These are phyloP conservation scores for Perizoma flavofasciatum DNA, from an alignment of 2,888 invertebrate genomes.

Conservation along the genomic window DNA sequence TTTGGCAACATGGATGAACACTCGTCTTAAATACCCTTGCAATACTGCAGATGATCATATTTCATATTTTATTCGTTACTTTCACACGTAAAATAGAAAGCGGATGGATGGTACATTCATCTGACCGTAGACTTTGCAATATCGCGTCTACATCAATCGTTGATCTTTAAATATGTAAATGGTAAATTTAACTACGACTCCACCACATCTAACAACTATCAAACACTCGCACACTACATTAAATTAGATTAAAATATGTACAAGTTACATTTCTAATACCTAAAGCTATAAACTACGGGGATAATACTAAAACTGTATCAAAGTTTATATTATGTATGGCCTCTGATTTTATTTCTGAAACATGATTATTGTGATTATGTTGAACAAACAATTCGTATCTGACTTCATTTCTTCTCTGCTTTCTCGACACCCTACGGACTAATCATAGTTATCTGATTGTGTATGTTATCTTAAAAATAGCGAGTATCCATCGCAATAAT, in stretches of 20 bases:
- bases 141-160: conserved; percentile 31
- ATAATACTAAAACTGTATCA: conserved; percentile 60
- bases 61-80: conserved; percentile 33
- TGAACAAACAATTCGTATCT: conserved; percentile 40
- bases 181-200: conserved; percentile 66
- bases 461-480: conserved; percentile 32
- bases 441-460: conserved; percentile 39
- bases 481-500: conserved; percentile 48
- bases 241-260: conserved; percentile 80
- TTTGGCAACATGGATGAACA: conserved; percentile 82
- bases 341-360: conserved; percentile 49
- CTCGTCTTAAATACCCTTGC: conserved; percentile 58
- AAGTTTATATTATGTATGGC: conserved; percentile 59
- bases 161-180: conserved; percentile 56
- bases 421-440: conserved; percentile 41
- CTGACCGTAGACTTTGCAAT: conserved; percentile 7
- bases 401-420: conserved; percentile 29
- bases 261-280: conserved; percentile 72
- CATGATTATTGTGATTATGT: conserved; percentile 44
- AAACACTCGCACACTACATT: conserved; percentile 82
- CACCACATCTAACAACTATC: conserved; percentile 81
- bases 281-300: conserved; percentile 66
- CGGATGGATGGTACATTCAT: conserved; percentile 5
- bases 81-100: conserved; percentile 24
- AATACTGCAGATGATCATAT: conserved; percentile 44